Evolutionary conservation across 2,888 invertebrate species (phyloP).

Genomic region (Apamea epomidion): DNA sequence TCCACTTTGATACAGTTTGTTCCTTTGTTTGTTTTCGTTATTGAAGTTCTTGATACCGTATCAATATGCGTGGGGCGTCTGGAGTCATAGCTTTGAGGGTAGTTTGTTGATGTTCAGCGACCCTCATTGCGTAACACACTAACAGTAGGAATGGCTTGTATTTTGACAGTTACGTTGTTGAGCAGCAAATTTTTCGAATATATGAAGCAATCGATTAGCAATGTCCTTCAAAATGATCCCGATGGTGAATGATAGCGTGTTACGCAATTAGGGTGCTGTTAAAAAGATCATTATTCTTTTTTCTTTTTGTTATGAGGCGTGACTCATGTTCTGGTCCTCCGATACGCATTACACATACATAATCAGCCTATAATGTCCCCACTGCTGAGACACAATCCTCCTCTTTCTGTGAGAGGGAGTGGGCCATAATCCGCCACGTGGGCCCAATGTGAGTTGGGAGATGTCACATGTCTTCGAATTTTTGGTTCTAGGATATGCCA

Average conservation of each 20-base stretch:
- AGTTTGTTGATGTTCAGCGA: background rate
- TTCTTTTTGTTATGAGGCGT: background rate
- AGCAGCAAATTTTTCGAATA: no score
- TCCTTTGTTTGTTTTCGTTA: constrained; percentile 35
- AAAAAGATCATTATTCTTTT: background rate
- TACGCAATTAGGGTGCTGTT: no score
- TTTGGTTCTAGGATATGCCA: background rate
- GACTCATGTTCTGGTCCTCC: background rate
- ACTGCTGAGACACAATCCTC: background rate
- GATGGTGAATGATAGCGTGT: no score
- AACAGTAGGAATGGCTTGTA: no score
- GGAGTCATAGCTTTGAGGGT: background rate
- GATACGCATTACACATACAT: background rate
- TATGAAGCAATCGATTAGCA: no score
- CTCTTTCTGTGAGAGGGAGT: background rate
- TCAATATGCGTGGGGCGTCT: constrained; percentile 31
- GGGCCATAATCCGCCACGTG: background rate
- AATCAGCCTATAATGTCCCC: background rate
- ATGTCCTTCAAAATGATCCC: no score
- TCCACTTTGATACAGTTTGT: constrained; percentile 52
- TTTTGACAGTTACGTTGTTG: no score
- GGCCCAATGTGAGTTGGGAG: background rate
- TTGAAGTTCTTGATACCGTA: constrained; percentile 26
- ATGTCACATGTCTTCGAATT: background rate
- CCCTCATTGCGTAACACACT: no score